phyloP scores from a whole-genome alignment of 2,797 vertebrate genomes.

The Dendrocincla tyrannina region DNA sequence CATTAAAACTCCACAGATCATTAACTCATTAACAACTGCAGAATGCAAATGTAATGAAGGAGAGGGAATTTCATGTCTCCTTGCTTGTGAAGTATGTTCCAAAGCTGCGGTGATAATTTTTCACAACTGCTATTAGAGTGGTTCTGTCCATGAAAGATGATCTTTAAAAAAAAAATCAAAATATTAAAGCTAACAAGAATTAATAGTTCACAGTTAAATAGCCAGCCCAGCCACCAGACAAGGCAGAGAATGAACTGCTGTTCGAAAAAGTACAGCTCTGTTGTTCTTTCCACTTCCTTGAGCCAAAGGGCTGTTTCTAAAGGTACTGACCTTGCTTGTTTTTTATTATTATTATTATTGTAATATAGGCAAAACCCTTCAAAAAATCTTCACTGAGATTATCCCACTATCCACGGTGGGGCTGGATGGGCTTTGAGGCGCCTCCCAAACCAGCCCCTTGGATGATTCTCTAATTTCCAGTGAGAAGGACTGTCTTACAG shows the following conservation, averaged over 20 bases:
- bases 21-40: slow-evolving; percentile 64
- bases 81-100: background rate
- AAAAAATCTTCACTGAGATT: background rate
- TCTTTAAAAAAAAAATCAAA: background rate
- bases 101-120: background rate
- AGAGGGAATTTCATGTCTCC: background rate
- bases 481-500: background rate
- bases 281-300: background rate
- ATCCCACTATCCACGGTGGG: background rate
- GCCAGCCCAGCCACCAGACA: background rate
- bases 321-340: background rate
- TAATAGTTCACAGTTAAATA: background rate
- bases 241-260: background rate
- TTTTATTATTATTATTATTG: background rate
- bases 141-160: background rate
- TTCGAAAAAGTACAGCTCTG: background rate
- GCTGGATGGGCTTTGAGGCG: background rate
- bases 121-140: background rate
- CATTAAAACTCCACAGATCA: slow-evolving; percentile 51
- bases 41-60: background rate
- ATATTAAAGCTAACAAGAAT: background rate
- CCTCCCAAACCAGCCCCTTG: background rate
- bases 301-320: background rate
- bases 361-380: background rate
- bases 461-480: background rate